A percentile compares a stretch with the other conserved stretches of the same genome.
phyloP scores from a whole-genome alignment of 64 coral and sea anemone species.

The Actinia equina region DNA sequence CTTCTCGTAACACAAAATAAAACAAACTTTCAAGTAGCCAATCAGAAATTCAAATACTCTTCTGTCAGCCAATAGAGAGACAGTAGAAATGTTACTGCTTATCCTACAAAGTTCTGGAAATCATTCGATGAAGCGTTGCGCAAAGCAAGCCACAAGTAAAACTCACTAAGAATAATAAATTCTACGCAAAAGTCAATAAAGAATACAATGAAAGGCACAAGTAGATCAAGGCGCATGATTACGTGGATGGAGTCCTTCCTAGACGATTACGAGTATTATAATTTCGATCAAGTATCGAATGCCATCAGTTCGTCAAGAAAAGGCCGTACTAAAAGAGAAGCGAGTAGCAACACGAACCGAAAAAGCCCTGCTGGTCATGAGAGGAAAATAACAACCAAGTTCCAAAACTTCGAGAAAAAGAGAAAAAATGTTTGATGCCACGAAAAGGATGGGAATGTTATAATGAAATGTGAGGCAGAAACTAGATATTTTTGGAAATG shows the following conservation, averaged over 20 bases:
- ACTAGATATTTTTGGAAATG: neutral
- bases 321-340: constrained; percentile 75
- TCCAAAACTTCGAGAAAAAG: constrained; percentile 88
- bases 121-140: neutral
- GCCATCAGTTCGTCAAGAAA: constrained; percentile 61
- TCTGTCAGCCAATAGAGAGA: neutral
- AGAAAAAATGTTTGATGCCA: constrained; percentile 12
- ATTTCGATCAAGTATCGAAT: constrained; percentile 39
- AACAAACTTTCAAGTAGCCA: neutral
- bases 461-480: neutral
- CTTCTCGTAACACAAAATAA: neutral
- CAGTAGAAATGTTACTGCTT: neutral
- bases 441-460: too few relatives aligned
- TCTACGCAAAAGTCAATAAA: neutral
- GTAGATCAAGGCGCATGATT: constrained; percentile 40
- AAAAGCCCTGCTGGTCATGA: constrained; percentile 79
- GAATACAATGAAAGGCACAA: constrained; percentile 62
- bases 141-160: neutral
- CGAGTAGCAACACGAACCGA: constrained; percentile 87
- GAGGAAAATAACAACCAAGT: constrained; percentile 62
- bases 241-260: constrained; percentile 58
- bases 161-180: neutral
- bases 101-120: neutral
- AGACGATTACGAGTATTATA: constrained; percentile 92
- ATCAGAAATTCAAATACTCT: neutral